Conservation (phyloP, 2,888 invertebrate species). For the Nemotelus pantherinus region DNA sequence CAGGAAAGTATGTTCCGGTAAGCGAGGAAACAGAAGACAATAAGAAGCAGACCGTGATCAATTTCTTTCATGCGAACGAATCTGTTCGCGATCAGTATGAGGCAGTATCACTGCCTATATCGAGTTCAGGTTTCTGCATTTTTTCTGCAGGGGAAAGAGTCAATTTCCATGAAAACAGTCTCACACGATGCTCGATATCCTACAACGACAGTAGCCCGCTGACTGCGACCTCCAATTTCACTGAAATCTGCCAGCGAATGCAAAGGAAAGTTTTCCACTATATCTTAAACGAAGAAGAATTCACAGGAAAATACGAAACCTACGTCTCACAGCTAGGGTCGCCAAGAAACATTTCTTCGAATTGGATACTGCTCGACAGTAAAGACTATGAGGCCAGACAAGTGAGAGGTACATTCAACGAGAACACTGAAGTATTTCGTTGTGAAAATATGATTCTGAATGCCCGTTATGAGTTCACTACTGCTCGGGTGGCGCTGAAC, state of each 20-base stretch:
- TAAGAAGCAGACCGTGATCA: slow-evolving; percentile 52
- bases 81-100: slow-evolving; percentile 20
- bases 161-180: slow-evolving; percentile 58
- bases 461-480: slow-evolving; percentile 59
- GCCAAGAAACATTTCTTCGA: slow-evolving; percentile 55
- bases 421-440: slow-evolving; percentile 53
- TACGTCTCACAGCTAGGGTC: slow-evolving; percentile 59
- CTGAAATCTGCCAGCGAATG: slow-evolving; percentile 57
- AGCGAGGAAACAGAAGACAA: slow-evolving; percentile 54
- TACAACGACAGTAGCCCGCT: slow-evolving; percentile 51
- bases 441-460: slow-evolving; percentile 61
- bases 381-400: slow-evolving; percentile 53
- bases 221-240: slow-evolving; percentile 55
- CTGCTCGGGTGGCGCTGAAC: slow-evolving; percentile 50
- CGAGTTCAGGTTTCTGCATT: slow-evolving; percentile 33
- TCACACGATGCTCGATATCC: slow-evolving; percentile 57
- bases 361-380: slow-evolving; percentile 58
- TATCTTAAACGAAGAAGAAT: slow-evolving; percentile 51
- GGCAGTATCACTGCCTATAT: slow-evolving; percentile 37
- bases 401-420: slow-evolving; percentile 55
- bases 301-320: slow-evolving; percentile 34
- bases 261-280: slow-evolving; percentile 54
- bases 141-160: slow-evolving; percentile 50
- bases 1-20: slow-evolving; percentile 53
- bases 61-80: slow-evolving; percentile 55